Percentiles rank a stretch among this genome's conserved stretches.
These are phyloP conservation scores for Pteromalus puparum DNA, from an alignment of 1,140 invertebrate genomes.

Conservation along the genomic window DNA sequence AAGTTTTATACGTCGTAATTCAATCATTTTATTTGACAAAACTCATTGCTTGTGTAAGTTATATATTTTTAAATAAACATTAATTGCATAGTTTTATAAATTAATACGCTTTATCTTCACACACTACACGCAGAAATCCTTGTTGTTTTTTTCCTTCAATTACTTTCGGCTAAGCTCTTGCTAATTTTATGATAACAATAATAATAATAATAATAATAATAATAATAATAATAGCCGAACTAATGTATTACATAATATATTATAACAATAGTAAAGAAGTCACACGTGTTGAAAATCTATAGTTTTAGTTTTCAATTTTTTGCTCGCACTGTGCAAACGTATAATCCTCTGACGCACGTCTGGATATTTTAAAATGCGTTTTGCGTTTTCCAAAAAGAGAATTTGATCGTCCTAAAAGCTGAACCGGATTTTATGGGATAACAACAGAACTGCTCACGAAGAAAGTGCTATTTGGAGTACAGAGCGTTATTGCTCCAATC, in stretches of 20 bases:
- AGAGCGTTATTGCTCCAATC: too few relatives aligned
- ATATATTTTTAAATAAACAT: conserved; percentile 22
- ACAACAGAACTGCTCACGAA: too few relatives aligned
- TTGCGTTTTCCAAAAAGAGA: too few relatives aligned
- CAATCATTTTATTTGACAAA: background rate
- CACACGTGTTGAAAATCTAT: background rate
- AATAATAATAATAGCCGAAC: background rate
- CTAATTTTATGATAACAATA: too few relatives aligned
- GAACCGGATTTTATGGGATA: too few relatives aligned
- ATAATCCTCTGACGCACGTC: too few relatives aligned
- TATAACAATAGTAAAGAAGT: background rate
- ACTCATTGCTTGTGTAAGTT: background rate
- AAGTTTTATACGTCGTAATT: background rate
- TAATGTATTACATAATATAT: too few relatives aligned
- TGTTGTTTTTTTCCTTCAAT: background rate
- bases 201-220: background rate
- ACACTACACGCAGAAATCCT: background rate
- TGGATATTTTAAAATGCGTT: too few relatives aligned
- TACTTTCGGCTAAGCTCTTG: background rate
- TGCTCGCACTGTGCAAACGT: too few relatives aligned
- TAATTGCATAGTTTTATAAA: conserved; percentile 25
- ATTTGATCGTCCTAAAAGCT: too few relatives aligned
- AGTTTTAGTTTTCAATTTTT: background rate
- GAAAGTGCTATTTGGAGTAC: too few relatives aligned
- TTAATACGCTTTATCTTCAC: background rate